Percentiles rank a stretch among this genome's conserved stretches.
These are phyloP conservation scores for Trichogramma evanescens DNA, from an alignment of 2,888 invertebrate species.

Conservation along the genomic window DNA sequence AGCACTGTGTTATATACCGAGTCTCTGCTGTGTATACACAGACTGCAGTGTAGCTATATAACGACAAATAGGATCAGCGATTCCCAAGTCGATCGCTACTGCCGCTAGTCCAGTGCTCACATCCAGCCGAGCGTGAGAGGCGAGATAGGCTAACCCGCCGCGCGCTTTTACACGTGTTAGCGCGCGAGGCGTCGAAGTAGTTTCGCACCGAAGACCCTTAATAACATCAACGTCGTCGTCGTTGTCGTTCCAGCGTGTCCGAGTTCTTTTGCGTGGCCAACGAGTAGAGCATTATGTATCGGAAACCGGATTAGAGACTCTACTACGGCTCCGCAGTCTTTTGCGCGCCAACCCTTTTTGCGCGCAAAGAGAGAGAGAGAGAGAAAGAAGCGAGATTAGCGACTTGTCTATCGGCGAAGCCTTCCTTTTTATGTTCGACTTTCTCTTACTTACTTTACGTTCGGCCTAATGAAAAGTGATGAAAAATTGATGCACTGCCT, in stretches of 20 bases:
- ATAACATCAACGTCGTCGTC: not conserved
- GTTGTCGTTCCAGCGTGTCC: not conserved
- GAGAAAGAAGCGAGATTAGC: too few relatives aligned
- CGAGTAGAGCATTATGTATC: too few relatives aligned
- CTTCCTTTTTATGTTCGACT: too few relatives aligned
- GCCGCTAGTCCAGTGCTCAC: slow-evolving; percentile 20
- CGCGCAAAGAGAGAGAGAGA: not conserved
- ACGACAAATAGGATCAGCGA: slow-evolving; percentile 46
- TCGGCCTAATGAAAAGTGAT: too few relatives aligned
- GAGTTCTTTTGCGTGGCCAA: too few relatives aligned
- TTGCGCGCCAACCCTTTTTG: not conserved
- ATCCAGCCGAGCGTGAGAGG: slow-evolving; percentile 22
- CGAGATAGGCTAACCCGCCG: slow-evolving; percentile 12
- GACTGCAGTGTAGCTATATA: slow-evolving; percentile 35
- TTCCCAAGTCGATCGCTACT: slow-evolving; percentile 36
- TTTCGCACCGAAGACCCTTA: slow-evolving; percentile 1
- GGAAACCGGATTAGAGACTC: too few relatives aligned
- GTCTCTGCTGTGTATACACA: too few relatives aligned
- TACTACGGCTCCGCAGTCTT: too few relatives aligned
- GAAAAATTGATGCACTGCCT: too few relatives aligned
- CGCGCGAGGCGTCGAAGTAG: too few relatives aligned
- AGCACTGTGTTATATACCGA: too few relatives aligned
- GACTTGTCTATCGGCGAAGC: slow-evolving; percentile 21
- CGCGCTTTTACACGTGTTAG: slow-evolving; percentile 29
- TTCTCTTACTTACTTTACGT: too few relatives aligned